phyloP scores from a whole-genome alignment of 2,113 vertebrate species.

The Halichoerus grypus region DNA sequence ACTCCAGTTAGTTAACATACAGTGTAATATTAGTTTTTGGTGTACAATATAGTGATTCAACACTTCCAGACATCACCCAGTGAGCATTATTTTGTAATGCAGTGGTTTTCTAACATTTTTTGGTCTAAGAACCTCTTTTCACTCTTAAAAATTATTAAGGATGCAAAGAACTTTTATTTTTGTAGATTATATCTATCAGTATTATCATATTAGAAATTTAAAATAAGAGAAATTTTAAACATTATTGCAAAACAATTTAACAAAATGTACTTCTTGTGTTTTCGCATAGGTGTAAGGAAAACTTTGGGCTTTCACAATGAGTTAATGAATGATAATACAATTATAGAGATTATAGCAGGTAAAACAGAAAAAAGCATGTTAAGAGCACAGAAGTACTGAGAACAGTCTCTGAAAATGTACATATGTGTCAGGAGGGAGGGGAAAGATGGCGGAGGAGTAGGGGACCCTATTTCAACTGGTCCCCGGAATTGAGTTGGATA shows the following conservation, averaged over 20 bases:
- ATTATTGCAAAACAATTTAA: neutral
- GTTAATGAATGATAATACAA: slow-evolving; percentile 1
- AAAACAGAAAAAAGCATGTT: neutral
- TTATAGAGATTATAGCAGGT: neutral
- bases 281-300: neutral
- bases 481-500: too few species aligned
- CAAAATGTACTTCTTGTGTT: neutral
- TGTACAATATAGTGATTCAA: neutral
- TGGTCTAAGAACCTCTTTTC: neutral
- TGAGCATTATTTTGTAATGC: neutral
- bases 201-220: slow-evolving; percentile 3
- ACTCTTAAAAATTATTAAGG: slow-evolving; percentile 22
- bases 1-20: neutral
- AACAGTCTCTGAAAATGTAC: neutral
- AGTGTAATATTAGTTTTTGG: neutral
- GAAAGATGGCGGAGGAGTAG: too few species aligned
- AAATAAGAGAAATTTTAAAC: neutral
- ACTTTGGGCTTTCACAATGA: neutral
- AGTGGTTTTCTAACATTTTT: neutral
- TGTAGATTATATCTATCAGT: neutral
- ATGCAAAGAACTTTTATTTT: neutral
- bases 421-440: too few species aligned
- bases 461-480: too few species aligned
- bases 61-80: neutral
- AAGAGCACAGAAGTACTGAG: neutral